These are phyloP conservation scores for Spinus pinus DNA, from an alignment of 2,797 vertebrate genomes.

Conservation along the genomic window DNA sequence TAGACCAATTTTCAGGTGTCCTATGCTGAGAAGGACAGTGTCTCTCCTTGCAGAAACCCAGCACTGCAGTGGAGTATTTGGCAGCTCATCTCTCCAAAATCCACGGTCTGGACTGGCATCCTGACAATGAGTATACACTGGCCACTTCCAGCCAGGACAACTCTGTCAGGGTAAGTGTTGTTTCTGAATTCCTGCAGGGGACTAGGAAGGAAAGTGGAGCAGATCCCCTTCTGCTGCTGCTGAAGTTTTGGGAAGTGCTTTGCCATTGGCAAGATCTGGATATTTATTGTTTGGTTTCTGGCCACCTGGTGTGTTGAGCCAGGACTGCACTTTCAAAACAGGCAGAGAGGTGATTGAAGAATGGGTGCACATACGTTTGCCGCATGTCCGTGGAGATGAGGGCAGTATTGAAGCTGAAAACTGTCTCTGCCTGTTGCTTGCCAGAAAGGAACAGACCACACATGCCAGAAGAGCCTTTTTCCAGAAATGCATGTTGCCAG, in stretches of 20 bases:
- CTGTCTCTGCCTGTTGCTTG: background rate
- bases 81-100: slow-evolving; percentile 97
- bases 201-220: background rate
- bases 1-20: background rate
- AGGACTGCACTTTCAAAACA: background rate
- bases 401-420: background rate
- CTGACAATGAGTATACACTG: slow-evolving; percentile 91
- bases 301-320: background rate
- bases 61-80: slow-evolving; percentile 92
- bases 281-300: background rate
- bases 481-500: background rate
- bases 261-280: background rate
- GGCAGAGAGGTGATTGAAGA: background rate
- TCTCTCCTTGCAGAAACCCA: slow-evolving; percentile 86
- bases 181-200: background rate
- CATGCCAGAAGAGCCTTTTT: background rate
- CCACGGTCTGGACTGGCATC: slow-evolving; percentile 97
- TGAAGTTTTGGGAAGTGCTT: background rate
- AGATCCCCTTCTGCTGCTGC: background rate
- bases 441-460: background rate
- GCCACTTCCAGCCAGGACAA: slow-evolving; percentile 98
- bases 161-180: slow-evolving; percentile 88
- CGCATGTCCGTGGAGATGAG: background rate
- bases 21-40: background rate
- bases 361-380: background rate